Evolutionary conservation across 2,797 vertebrate genomes (phyloP), one percentile per base, ranked within the genome.

Genomic region (Cetoscarus ocellatus): DNA sequence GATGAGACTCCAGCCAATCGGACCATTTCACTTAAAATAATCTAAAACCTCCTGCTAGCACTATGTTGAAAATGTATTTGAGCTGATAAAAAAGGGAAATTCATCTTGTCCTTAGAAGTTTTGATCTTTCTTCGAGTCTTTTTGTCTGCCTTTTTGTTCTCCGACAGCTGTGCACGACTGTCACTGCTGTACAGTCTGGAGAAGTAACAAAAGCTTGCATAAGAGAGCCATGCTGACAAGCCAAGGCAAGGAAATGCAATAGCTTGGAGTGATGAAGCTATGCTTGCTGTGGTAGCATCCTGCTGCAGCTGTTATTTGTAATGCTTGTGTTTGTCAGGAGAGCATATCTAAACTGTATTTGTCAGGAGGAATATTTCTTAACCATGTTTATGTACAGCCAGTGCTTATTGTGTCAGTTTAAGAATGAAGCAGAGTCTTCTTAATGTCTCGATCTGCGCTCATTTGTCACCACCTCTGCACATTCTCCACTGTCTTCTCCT

Each of bases 381-480:
- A 69, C 43, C 18, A 61, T 54, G 48, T 79, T 87, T 70, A 83
- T 89, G 60, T 83, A 44, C 62, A 75, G 67, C 18, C 59, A 39
- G 48, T 49, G 64, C 71, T 80, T 68, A 62, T 78, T 76, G 75
- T 80, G 75, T 83, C 76, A 63, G 68, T 67, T 86, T 67, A 82
- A 72, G 67, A 83, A 87, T 79, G 77, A 90, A 67, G 62, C 70
- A 74, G 50, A 62, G 64, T 66, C 54, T 67, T 75, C 64, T 66
- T 82, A 83, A 85, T 75, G 72, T 39, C 48, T 64, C 14, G 4
- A 54, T 52, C 55, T 76, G 76, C 78, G 64, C 62, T 70, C 78
- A 90, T 91, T 73, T 60, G 85, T 91, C 83, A 78, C 64, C 47
- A 68, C 62, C 64, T 47, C 53, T 55, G 60, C 86, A 82, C 65